These are phyloP conservation scores for Heliconius cydno DNA, from an alignment of 2,888 invertebrate genomes.

Conservation along the genomic window DNA sequence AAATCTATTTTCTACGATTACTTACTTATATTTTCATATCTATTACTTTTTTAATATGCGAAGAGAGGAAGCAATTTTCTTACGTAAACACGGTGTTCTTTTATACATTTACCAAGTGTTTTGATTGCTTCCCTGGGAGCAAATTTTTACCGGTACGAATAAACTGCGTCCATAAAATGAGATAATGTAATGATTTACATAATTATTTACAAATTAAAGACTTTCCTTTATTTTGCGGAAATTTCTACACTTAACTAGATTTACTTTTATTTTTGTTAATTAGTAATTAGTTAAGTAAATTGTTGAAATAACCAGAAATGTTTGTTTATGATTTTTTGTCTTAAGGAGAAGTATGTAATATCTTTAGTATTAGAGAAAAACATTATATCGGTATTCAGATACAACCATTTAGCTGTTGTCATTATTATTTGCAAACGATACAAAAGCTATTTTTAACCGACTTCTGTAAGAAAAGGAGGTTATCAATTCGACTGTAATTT, in stretches of 20 bases:
- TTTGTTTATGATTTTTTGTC: not conserved
- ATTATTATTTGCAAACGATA: too few relatives aligned
- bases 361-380: too few relatives aligned
- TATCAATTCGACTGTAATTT: too few relatives aligned
- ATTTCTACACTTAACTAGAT: not conserved
- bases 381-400: too few relatives aligned
- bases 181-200: conserved; percentile 17
- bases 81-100: conserved; percentile 27
- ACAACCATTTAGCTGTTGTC: too few relatives aligned
- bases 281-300: too few relatives aligned
- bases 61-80: conserved; percentile 30
- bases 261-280: not conserved
- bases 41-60: conserved; percentile 25
- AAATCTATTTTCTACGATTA: too few relatives aligned
- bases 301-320: too few relatives aligned
- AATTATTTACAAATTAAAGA: conserved; percentile 17
- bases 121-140: conserved; percentile 24
- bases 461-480: too few relatives aligned
- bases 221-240: not conserved
- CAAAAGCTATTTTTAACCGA: too few relatives aligned
- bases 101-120: conserved; percentile 27
- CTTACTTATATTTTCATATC: conserved; percentile 14
- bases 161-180: conserved; percentile 14
- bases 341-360: not conserved
- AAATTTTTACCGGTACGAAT: conserved; percentile 14